phyloP scores from a whole-genome alignment of 2,113 vertebrate species.

The Geococcyx californianus region DNA sequence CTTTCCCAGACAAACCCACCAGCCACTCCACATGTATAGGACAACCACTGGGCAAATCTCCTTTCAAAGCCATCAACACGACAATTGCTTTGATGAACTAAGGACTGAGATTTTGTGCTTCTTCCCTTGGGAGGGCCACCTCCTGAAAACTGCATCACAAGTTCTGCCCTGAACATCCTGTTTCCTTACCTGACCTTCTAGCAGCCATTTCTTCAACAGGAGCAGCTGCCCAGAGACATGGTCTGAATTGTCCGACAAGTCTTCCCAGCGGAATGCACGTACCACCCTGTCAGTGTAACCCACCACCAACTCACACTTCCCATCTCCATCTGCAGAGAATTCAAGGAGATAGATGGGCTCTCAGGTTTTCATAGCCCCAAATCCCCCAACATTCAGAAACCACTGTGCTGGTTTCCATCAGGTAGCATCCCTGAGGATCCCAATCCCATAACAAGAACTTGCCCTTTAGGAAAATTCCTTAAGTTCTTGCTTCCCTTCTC shows the following conservation, averaged over 20 bases:
- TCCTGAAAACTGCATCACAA: neutral
- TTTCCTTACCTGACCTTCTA: slow-evolving; percentile 92
- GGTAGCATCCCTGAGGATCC: neutral
- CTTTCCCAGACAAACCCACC: neutral
- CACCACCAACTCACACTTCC: slow-evolving; percentile 89
- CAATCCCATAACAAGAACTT: neutral
- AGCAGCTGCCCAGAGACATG: slow-evolving; percentile 85
- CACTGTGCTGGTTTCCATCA: neutral
- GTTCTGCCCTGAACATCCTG: neutral
- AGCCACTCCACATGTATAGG: neutral
- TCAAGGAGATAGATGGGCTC: neutral
- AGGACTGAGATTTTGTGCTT: neutral
- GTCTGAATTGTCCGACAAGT: slow-evolving; percentile 79
- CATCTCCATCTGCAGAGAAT: slow-evolving; percentile 87
- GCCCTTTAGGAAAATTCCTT: neutral
- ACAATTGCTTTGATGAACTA: neutral
- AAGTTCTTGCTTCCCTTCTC: neutral
- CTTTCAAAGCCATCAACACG: neutral
- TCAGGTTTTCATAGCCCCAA: neutral
- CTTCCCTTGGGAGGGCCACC: neutral
- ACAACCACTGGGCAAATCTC: neutral
- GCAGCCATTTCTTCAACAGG: slow-evolving; percentile 93
- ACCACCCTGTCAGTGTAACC: slow-evolving; percentile 98
- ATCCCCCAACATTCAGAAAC: neutral
- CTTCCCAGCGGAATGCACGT: slow-evolving; percentile 95